A percentile compares a stretch with the other conserved stretches of the same genome.
These are phyloP conservation scores for Luidia sarsii DNA, from an alignment of 53 echinoderm and acorn worm species.

Conservation along the genomic window DNA sequence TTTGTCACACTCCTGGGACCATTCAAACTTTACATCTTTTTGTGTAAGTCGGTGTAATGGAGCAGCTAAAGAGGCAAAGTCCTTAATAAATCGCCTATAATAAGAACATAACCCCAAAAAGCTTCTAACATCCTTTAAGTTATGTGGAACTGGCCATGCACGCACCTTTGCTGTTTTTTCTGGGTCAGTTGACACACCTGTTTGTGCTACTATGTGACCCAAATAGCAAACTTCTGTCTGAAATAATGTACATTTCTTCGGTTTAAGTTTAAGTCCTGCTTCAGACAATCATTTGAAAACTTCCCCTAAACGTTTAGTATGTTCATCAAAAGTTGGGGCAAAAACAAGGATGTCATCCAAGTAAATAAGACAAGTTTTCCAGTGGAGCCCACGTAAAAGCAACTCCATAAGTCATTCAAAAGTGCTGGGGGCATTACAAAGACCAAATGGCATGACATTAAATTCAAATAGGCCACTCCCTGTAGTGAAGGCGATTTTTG, in stretches of 20 bases:
- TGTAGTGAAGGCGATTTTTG: constrained; percentile 7
- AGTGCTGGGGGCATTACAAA: not conserved
- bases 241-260: constrained; percentile 3
- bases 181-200: not conserved
- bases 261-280: not conserved
- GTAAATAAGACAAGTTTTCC: constrained; percentile 15
- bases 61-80: no score
- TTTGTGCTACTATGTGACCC: constrained; percentile 4
- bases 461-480: constrained; percentile 14
- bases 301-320: not conserved
- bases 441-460: constrained; percentile 8
- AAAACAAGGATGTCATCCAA: constrained; percentile 5
- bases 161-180: not conserved
- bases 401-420: constrained; percentile 29
- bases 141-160: not conserved
- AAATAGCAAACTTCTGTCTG: not conserved
- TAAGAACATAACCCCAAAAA: constrained; percentile 23
- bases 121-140: constrained; percentile 5
- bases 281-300: not conserved
- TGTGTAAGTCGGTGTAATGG: no score
- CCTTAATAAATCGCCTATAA: no score
- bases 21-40: not conserved
- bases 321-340: constrained; percentile 10
- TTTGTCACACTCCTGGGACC: not conserved
- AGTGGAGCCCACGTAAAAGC: not conserved